A percentile compares a stretch with the other conserved stretches of the same genome.
Conservation (phyloP, 2,888 invertebrate genomes). For the Thysanoteuthis rhombus region DNA sequence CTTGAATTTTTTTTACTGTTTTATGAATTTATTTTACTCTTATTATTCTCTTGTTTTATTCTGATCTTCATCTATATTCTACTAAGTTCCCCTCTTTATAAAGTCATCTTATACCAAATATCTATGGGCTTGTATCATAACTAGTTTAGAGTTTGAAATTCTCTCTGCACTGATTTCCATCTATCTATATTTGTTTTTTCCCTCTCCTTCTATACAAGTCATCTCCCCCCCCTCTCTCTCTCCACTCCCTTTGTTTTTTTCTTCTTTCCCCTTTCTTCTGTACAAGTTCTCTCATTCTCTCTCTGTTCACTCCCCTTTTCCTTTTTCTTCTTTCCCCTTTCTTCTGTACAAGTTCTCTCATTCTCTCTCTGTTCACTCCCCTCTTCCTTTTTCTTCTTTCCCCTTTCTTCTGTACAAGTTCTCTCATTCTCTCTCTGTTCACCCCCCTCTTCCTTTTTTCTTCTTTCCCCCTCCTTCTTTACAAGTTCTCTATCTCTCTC, state of each 20-base stretch:
- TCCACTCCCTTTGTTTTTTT: not conserved
- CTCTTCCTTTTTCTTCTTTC: not conserved
- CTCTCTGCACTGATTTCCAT: not conserved
- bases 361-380: not conserved
- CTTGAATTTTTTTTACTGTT: not conserved
- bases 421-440: not conserved
- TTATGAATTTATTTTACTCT: not conserved
- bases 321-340: not conserved
- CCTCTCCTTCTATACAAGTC: not conserved
- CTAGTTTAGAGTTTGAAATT: no score
- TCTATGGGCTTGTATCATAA: no score
- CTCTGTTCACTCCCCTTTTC: not conserved
- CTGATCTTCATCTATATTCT: not conserved
- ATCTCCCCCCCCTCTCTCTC: not conserved
- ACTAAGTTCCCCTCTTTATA: not conserved
- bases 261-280: not conserved
- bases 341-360: no score
- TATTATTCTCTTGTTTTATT: no score
- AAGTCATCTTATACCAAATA: no score
- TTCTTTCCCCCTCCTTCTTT: no score
- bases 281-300: not conserved
- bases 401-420: no score
- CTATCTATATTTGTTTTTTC: not conserved
- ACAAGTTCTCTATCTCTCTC: no score
- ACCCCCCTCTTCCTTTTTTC: not conserved